A percentile compares a stretch with the other conserved stretches of the same genome.
phyloP scores from a whole-genome alignment of 1,140 invertebrate genomes.

The Drosophila nigrodunni region DNA sequence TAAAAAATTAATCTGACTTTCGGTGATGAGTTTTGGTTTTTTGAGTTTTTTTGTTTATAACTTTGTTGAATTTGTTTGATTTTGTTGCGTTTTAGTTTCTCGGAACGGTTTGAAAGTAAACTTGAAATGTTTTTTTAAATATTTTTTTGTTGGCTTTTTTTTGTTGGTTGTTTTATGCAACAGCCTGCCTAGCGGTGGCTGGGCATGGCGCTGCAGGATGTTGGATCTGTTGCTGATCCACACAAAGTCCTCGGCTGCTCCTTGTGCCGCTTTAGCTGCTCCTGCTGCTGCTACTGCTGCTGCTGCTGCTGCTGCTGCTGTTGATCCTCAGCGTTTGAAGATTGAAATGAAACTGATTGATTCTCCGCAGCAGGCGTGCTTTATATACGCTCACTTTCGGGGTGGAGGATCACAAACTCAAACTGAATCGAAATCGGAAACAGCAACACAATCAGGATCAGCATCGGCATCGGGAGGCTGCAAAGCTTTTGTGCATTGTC shows the following conservation, averaged over 20 bases:
- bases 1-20: slow-evolving; percentile 83
- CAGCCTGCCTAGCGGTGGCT: slow-evolving; percentile 64
- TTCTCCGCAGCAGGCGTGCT: slow-evolving; percentile 74
- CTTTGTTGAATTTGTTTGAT: slow-evolving; percentile 50
- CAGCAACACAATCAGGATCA: slow-evolving; percentile 31
- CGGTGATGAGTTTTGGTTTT: slow-evolving; percentile 56
- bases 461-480: slow-evolving; percentile 62
- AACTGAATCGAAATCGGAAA: slow-evolving; percentile 44
- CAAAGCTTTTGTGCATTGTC: slow-evolving; percentile 77
- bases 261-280: slow-evolving; percentile 58
- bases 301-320: slow-evolving; percentile 69
- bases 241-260: slow-evolving; percentile 58
- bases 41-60: slow-evolving; percentile 54
- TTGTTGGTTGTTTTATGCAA: slow-evolving; percentile 52
- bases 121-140: slow-evolving; percentile 26
- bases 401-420: slow-evolving; percentile 33
- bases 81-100: slow-evolving; percentile 24
- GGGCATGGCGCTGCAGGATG: slow-evolving; percentile 59
- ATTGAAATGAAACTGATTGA: slow-evolving; percentile 85
- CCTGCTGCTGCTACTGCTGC: slow-evolving; percentile 59
- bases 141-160: slow-evolving; percentile 19
- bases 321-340: slow-evolving; percentile 76
- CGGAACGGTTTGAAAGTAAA: slow-evolving; percentile 48
- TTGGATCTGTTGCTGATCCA: slow-evolving; percentile 56
- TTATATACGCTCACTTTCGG: slow-evolving; percentile 69